Evolutionary conservation across 2,797 vertebrate genomes (phyloP).

Genomic region (Carduelis carduelis): DNA sequence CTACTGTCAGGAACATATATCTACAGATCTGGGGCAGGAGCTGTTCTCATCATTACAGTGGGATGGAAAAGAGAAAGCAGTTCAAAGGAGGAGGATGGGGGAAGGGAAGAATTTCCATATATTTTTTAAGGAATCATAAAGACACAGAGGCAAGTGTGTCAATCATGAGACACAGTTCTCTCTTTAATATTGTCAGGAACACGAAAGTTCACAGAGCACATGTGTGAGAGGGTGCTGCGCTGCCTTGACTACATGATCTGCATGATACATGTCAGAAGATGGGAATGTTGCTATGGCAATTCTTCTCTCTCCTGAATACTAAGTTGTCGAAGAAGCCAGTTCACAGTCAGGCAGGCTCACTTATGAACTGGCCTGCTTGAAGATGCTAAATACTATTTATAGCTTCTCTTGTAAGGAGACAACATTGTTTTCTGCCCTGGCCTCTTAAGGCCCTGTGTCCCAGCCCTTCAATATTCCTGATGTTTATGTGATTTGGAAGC

Average conservation of each 20-base stretch:
- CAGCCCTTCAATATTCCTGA: neutral
- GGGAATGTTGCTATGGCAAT: slow-evolving; percentile 54
- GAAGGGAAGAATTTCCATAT: slow-evolving; percentile 41
- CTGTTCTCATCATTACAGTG: slow-evolving; percentile 54
- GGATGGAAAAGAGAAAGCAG: slow-evolving; percentile 51
- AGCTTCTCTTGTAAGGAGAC: neutral
- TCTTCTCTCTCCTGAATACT: slow-evolving; percentile 52
- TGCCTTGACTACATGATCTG: slow-evolving; percentile 42
- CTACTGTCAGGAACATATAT: slow-evolving; percentile 57
- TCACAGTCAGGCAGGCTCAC: slow-evolving; percentile 29
- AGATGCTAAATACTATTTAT: slow-evolving; percentile 29
- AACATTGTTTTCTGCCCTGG: neutral
- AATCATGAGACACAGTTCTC: slow-evolving; percentile 39
- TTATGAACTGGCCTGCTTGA: slow-evolving; percentile 27
- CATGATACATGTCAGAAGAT: slow-evolving; percentile 35
- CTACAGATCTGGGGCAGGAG: slow-evolving; percentile 43
- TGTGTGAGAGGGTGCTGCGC: slow-evolving; percentile 43
- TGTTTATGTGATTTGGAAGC: neutral
- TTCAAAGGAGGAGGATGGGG: slow-evolving; percentile 50
- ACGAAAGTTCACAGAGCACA: slow-evolving; percentile 50
- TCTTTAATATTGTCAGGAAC: slow-evolving; percentile 29
- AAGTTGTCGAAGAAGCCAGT: slow-evolving; percentile 47
- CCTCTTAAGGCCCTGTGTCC: neutral
- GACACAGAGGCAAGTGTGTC: slow-evolving; percentile 41
- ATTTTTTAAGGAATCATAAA: slow-evolving; percentile 32